Conservation (phyloP, 2,797 vertebrate species). For the Anisognathus igniventris region DNA sequence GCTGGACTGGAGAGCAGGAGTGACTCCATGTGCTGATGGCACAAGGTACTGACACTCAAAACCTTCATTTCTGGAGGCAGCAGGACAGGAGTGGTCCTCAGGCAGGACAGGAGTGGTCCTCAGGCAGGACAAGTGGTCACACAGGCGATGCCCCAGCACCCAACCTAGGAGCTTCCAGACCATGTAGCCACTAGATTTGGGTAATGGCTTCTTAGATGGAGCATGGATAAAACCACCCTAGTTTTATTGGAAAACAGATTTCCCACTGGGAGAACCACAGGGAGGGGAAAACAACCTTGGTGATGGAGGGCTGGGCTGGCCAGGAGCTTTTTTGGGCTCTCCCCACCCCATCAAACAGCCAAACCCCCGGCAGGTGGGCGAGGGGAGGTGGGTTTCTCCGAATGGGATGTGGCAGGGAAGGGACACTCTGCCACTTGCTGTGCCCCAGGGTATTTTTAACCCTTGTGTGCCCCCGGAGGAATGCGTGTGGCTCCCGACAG, state of each 20-base stretch:
- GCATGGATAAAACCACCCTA: too few relatives aligned
- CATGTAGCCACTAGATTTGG: too few relatives aligned
- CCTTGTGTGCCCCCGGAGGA: constrained; percentile 52
- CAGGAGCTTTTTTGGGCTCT: neutral
- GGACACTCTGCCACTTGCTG: constrained; percentile 48
- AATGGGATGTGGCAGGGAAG: neutral
- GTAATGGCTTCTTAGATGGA: too few relatives aligned
- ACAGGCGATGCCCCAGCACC: too few relatives aligned
- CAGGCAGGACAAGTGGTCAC: fast-evolving
- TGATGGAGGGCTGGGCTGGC: too few relatives aligned
- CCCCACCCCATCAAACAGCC: fast-evolving
- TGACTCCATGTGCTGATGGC: fast-evolving
- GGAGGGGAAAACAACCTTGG: too few relatives aligned
- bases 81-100: neutral
- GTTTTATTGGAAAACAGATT: too few relatives aligned
- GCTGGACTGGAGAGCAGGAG: neutral
- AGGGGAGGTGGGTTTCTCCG: neutral
- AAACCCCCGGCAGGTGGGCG: neutral
- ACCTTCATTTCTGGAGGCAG: neutral
- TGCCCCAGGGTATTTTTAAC: constrained; percentile 74
- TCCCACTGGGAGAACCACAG: too few relatives aligned
- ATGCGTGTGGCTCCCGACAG: constrained; percentile 64
- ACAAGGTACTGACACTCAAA: too few relatives aligned
- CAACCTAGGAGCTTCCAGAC: too few relatives aligned
- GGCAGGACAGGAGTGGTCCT: neutral